Conservation (phyloP, 35 echinoderm and acorn worm genomes). For the Strongylocentrotus purpuratus region DNA sequence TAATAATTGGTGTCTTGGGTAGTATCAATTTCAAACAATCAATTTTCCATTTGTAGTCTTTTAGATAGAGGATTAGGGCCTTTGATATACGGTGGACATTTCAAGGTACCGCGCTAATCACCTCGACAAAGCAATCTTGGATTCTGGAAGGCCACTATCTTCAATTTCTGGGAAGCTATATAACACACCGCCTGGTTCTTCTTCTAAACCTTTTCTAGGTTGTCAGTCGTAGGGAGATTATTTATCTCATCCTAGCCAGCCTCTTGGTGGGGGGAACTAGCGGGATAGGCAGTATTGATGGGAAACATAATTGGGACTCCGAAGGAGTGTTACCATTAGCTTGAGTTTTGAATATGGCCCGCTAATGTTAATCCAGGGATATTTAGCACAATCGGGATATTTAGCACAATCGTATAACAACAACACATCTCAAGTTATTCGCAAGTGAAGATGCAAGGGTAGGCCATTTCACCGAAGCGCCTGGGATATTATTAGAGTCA, state of each 20-base stretch:
- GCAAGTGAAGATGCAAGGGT: too few species aligned
- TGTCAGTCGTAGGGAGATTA: not conserved
- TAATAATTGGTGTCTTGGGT: not conserved
- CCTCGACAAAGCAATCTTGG: not conserved
- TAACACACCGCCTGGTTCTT: not conserved
- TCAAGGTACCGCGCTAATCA: not conserved
- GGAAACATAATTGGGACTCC: not conserved
- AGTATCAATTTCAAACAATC: not conserved
- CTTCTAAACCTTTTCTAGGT: not conserved
- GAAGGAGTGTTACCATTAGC: not conserved
- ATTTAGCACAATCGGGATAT: too few species aligned
- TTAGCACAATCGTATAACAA: too few species aligned
- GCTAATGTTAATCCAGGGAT: too few species aligned
- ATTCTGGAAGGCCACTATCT: not conserved
- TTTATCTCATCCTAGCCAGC: not conserved
- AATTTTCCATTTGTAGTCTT: not conserved
- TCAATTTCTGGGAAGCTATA: not conserved
- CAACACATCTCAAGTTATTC: too few species aligned
- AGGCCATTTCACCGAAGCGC: too few species aligned
- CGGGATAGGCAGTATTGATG: not conserved
- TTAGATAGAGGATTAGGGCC: not conserved
- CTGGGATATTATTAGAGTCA: too few species aligned
- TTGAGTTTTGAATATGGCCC: not conserved
- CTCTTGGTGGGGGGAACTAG: not conserved
- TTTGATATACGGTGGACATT: not conserved